Conservation (phyloP, 1,140 invertebrate species). For the Pseudomyrmex gracilis region DNA sequence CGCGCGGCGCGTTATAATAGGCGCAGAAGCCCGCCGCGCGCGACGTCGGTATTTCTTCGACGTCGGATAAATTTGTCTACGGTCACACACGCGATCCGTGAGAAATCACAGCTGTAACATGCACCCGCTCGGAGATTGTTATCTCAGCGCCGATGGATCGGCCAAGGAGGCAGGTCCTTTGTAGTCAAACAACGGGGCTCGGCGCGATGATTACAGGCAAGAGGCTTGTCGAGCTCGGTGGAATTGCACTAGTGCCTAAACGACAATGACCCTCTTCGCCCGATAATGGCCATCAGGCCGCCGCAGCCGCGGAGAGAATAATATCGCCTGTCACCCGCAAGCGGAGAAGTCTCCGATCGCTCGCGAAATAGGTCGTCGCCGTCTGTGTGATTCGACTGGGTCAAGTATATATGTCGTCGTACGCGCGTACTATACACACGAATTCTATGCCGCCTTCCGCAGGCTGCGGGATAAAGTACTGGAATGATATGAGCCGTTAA, state of each 20-base stretch:
- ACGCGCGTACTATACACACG: neutral
- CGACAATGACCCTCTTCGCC: slow-evolving; percentile 71
- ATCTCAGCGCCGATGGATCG: slow-evolving; percentile 60
- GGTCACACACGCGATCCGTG: slow-evolving; percentile 25
- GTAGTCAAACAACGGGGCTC: slow-evolving; percentile 59
- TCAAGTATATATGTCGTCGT: neutral
- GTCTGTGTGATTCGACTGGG: slow-evolving; percentile 2
- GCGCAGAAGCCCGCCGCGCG: slow-evolving; percentile 7
- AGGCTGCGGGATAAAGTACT: neutral
- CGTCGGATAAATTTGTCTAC: slow-evolving; percentile 38
- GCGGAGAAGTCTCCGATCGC: slow-evolving; percentile 56
- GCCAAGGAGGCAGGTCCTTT: slow-evolving; percentile 62
- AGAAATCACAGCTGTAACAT: slow-evolving; percentile 34
- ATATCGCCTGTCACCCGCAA: slow-evolving; percentile 67
- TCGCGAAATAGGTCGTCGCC: slow-evolving; percentile 39
- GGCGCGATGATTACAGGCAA: slow-evolving; percentile 67
- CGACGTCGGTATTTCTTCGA: slow-evolving; percentile 42
- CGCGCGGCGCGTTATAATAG: slow-evolving; percentile 11
- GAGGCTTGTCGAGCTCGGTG: slow-evolving; percentile 25
- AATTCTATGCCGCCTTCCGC: no score
- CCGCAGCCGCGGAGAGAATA: slow-evolving; percentile 51
- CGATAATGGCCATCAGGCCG: slow-evolving; percentile 68
- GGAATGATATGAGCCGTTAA: neutral
- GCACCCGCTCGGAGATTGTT: slow-evolving; percentile 52
- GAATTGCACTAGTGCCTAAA: slow-evolving; percentile 65